Conservation (phyloP, 2,888 invertebrate species). For the Lepidonotus clava region DNA sequence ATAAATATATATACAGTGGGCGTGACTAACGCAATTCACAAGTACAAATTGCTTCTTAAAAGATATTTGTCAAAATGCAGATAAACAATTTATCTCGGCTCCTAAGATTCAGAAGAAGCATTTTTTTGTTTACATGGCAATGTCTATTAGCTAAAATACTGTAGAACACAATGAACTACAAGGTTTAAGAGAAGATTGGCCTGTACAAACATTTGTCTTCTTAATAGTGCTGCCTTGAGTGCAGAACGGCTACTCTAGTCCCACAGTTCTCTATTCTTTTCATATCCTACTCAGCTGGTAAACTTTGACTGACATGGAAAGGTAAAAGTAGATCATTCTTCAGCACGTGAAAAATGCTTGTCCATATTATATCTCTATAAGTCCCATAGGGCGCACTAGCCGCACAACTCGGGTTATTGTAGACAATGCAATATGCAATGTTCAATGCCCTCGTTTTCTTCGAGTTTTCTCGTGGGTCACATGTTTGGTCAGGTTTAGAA, state of each 20-base stretch:
- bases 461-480: neutral
- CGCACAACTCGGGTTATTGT: no score
- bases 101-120: no score
- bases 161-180: slow-evolving; percentile 22
- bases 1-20: neutral
- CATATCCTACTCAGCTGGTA: neutral
- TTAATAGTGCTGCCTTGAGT: slow-evolving; percentile 1
- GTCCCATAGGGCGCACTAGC: no score
- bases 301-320: neutral
- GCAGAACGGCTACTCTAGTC: neutral
- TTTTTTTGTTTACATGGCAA: neutral
- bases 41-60: neutral
- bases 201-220: neutral
- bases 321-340: neutral
- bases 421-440: neutral
- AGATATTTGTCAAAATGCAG: neutral
- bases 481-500: neutral
- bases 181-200: neutral
- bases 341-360: neutral
- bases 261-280: neutral
- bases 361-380: neutral
- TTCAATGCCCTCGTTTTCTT: neutral
- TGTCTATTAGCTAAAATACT: neutral
- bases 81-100: neutral
- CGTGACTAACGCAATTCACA: neutral